Conservation (phyloP, 2,113 vertebrate species). For the Sclerurus mexicanus region DNA sequence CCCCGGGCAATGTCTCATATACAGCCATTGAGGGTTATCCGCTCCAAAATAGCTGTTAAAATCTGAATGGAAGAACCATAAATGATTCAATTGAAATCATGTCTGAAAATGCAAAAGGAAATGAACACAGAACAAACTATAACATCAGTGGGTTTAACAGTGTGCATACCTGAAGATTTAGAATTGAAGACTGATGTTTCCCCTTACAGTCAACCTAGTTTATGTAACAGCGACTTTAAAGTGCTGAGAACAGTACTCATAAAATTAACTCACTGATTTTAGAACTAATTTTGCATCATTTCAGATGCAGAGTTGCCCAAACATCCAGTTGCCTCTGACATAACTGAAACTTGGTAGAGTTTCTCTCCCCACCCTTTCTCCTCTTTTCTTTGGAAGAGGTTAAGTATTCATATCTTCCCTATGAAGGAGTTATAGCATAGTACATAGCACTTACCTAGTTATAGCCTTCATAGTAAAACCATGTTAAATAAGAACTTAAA, state of each 20-base stretch:
- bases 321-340: neutral
- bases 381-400: neutral
- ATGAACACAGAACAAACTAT: conserved; percentile 45
- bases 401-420: neutral
- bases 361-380: neutral
- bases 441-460: neutral
- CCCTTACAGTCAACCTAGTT: neutral
- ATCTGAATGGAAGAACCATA: conserved; percentile 68
- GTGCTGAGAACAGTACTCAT: neutral
- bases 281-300: neutral
- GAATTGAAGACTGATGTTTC: neutral
- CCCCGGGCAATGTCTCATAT: conserved; percentile 58
- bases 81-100: conserved; percentile 64
- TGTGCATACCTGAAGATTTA: neutral
- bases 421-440: neutral
- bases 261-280: neutral
- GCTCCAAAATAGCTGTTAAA: conserved; percentile 64
- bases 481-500: neutral
- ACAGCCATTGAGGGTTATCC: conserved; percentile 65
- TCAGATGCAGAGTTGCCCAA: neutral
- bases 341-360: neutral
- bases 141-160: neutral
- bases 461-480: neutral
- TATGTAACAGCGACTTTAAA: neutral
- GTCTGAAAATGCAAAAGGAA: conserved; percentile 49